phyloP scores from a whole-genome alignment of 1,140 invertebrate genomes.

The Aphidius gifuensis region DNA sequence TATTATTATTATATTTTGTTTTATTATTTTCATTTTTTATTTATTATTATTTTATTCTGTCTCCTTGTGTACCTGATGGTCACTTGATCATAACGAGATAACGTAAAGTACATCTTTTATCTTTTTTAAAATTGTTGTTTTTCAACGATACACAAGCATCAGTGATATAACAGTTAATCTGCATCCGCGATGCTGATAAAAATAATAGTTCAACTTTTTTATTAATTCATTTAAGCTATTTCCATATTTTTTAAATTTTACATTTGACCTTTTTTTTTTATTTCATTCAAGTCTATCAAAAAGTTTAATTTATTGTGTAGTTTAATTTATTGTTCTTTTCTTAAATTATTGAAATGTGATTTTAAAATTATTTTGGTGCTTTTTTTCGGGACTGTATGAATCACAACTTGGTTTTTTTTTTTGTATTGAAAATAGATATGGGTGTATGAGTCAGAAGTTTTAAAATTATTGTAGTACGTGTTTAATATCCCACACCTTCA shows the following conservation, averaged over 20 bases:
- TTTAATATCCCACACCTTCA: too few species aligned
- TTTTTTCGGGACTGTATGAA: too few species aligned
- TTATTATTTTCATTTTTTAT: slow-evolving; percentile 1
- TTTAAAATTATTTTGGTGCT: too few species aligned
- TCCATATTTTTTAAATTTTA: neutral
- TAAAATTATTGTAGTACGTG: too few species aligned
- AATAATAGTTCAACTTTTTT: slow-evolving; percentile 6
- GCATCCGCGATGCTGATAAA: slow-evolving; percentile 19
- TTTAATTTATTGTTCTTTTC: too few species aligned
- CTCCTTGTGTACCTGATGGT: slow-evolving; percentile 10
- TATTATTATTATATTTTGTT: slow-evolving; percentile 6
- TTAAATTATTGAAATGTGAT: too few species aligned
- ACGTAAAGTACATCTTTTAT: neutral
- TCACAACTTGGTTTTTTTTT: too few species aligned
- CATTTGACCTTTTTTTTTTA: neutral
- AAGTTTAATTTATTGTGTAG: too few species aligned
- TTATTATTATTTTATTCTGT: slow-evolving; percentile 6
- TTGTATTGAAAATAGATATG: too few species aligned
- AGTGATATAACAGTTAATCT: slow-evolving; percentile 14
- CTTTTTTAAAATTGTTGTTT: slow-evolving; percentile 7
- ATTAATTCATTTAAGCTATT: slow-evolving; percentile 1
- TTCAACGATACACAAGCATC: neutral
- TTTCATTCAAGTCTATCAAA: too few species aligned
- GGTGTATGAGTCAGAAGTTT: too few species aligned
- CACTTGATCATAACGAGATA: slow-evolving; percentile 14